phyloP scores from a whole-genome alignment of 2,113 vertebrate genomes.

The Equus przewalskii region DNA sequence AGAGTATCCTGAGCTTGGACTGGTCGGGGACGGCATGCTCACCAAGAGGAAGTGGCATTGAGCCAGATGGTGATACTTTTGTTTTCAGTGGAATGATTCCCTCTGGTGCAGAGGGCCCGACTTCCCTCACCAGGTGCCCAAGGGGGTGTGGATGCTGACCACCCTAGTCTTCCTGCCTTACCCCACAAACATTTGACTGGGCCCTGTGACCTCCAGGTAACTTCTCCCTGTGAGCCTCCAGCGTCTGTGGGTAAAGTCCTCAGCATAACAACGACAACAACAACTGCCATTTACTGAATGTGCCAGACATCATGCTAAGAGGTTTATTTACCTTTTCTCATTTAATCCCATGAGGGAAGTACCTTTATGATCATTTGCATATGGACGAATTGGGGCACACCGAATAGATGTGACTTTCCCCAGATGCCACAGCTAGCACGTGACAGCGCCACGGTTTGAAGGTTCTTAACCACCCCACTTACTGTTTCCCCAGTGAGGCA shows the following conservation, averaged over 20 bases:
- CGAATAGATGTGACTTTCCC: background rate
- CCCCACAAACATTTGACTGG: background rate
- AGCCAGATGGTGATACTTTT: slow-evolving; percentile 15
- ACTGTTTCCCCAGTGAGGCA: background rate
- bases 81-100: slow-evolving; percentile 50
- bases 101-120: background rate
- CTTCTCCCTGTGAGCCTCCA: background rate
- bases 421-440: background rate
- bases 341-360: background rate
- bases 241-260: background rate
- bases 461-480: background rate
- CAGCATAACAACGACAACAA: too few relatives aligned
- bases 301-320: background rate
- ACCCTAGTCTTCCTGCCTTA: background rate
- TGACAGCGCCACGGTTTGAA: background rate
- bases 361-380: background rate
- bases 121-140: background rate
- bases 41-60: slow-evolving; percentile 46
- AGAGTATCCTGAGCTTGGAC: background rate
- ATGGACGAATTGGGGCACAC: too few relatives aligned
- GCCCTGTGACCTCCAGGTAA: background rate
- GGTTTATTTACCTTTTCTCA: background rate
- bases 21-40: background rate
- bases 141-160: fast-evolving
- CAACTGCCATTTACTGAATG: background rate